These are phyloP conservation scores for Caenorhabditis afra DNA, from an alignment of 2,888 invertebrate genomes.

Conservation along the genomic window DNA sequence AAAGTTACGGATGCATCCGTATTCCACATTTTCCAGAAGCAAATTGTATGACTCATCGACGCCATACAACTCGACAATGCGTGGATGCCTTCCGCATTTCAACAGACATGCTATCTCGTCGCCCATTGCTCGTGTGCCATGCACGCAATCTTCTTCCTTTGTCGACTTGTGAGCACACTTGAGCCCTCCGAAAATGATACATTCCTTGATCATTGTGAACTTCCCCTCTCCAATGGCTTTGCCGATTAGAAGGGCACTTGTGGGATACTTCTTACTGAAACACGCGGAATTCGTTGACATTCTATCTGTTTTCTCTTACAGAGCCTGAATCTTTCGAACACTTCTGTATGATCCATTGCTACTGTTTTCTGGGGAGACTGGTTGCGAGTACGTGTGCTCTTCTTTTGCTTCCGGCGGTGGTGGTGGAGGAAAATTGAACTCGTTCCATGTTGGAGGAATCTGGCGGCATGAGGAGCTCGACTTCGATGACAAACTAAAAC, in stretches of 20 bases:
- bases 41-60: conserved; percentile 67
- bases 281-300: not conserved
- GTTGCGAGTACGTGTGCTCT: conserved; percentile 54
- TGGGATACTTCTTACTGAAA: conserved; percentile 54
- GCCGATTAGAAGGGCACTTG: conserved; percentile 57
- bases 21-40: conserved; percentile 65
- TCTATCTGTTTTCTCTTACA: conserved; percentile 12
- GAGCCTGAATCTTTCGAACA: conserved; percentile 30
- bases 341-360: conserved; percentile 48
- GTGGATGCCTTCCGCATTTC: conserved; percentile 64
- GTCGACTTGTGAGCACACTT: conserved; percentile 65
- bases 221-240: conserved; percentile 75
- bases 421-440: conserved; percentile 77
- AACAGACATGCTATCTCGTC: conserved; percentile 69
- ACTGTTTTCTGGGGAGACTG: conserved; percentile 49
- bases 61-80: conserved; percentile 61
- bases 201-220: conserved; percentile 72
- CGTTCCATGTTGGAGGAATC: conserved; percentile 67
- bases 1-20: conserved; percentile 63
- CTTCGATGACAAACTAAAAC: conserved; percentile 63
- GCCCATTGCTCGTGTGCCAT: conserved; percentile 68
- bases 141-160: conserved; percentile 64
- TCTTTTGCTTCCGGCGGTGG: conserved; percentile 70
- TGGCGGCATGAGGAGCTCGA: conserved; percentile 54
- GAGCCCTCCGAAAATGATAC: conserved; percentile 59